Evolutionary conservation across 2,113 vertebrate genomes (phyloP), one percentile per base, ranked within the genome.

Genomic region (Rhinoderma darwinii): DNA sequence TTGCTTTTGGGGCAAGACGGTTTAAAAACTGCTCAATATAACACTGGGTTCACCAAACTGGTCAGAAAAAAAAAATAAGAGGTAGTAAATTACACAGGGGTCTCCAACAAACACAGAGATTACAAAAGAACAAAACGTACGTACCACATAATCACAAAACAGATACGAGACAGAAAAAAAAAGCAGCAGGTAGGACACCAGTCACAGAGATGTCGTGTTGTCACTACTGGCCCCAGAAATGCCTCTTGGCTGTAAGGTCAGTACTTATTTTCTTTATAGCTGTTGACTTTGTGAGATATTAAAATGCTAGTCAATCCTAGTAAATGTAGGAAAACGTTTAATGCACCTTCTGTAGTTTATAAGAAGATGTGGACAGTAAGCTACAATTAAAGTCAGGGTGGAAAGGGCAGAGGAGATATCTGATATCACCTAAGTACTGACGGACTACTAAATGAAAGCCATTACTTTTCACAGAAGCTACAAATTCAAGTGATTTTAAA

Each of bases 171-270:
- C 56, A 66, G 54, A 51, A 51, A 51, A 51, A 32, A 30, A 63
- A 85, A 68, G 56, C 84, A 68, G 74, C 22, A 76, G 15, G 22
- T 39, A 50, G 30, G 84, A 66, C 56, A 25, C 54, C 54, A 77
- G 84, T 66, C 10, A 77, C 73, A 77, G 41, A 85, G 59, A 85
- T 78, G 74, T 50, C 43, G 17, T 76, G 77, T 76, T 37, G 84
- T 77, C 84, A 78, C 84, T 85, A 74, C 84, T 66, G 73, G 84
- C 84, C 84, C 77, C 84, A 78, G 84, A 77, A 85, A 78, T 78
- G 84, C 84, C 73, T 76, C 22, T 14, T 77, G 15, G 70, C 56
- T 77, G 59, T 50, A 66, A 63, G 37, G 27, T 63, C 2, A 10
- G 18, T 80, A 22, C 20, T 35, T 41, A 27, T 30, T 17, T 50